Percentiles rank a stretch among this genome's conserved stretches.
phyloP scores from a whole-genome alignment of 2,888 invertebrate species.

The Cotesia congregata region DNA sequence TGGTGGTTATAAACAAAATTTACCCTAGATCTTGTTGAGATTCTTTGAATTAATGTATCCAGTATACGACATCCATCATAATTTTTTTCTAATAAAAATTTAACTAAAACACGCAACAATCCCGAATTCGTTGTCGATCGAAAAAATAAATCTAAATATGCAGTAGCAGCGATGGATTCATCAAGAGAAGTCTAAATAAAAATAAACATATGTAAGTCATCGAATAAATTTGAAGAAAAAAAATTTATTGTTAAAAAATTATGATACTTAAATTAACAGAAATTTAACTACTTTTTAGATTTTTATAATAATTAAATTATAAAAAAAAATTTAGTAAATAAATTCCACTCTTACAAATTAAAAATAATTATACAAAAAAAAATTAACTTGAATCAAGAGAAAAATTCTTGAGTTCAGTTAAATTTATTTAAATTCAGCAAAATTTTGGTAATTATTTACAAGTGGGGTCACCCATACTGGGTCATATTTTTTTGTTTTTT shows the following conservation, averaged over 20 bases:
- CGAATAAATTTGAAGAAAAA: slow-evolving; percentile 11
- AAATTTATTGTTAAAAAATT: not conserved
- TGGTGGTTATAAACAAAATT: slow-evolving; percentile 46
- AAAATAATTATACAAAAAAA: too few species aligned
- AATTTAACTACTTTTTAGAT: too few species aligned
- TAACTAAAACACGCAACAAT: slow-evolving; percentile 84
- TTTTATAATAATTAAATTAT: too few species aligned
- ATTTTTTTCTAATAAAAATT: slow-evolving; percentile 85
- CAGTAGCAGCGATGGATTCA: slow-evolving; percentile 92
- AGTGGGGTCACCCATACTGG: too few species aligned
- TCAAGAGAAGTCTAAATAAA: slow-evolving; percentile 85
- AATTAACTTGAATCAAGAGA: too few species aligned
- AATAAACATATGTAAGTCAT: not conserved
- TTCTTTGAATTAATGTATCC: slow-evolving; percentile 85
- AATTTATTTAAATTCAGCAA: too few species aligned
- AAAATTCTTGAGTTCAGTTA: too few species aligned
- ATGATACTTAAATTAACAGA: too few species aligned
- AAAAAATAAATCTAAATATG: slow-evolving; percentile 92
- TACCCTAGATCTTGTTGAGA: slow-evolving; percentile 82
- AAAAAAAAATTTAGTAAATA: too few species aligned
- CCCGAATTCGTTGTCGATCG: slow-evolving; percentile 89
- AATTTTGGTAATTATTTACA: too few species aligned
- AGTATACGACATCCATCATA: slow-evolving; percentile 89
- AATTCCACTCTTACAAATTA: too few species aligned
- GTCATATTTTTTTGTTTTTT: too few species aligned